A percentile compares a stretch with the other conserved stretches of the same genome.
Evolutionary conservation across 2,888 invertebrate genomes (phyloP).

Genomic region (Agrotis puta): DNA sequence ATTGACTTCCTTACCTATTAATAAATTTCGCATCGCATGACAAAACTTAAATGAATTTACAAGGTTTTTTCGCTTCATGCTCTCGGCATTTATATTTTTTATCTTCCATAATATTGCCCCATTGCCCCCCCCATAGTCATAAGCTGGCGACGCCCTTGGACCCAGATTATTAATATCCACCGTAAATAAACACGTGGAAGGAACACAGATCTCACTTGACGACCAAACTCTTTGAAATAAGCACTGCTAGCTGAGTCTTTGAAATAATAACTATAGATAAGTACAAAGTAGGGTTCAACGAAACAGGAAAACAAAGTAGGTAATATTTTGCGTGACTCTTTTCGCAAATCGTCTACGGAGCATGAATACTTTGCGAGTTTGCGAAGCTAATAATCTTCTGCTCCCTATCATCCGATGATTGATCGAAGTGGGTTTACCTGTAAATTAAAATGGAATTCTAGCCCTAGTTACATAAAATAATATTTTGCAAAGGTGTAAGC

Average conservation of each 20-base stretch:
- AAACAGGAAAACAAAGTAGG: constrained; percentile 33
- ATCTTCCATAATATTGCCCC: too few species aligned
- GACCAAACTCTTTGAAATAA: constrained; percentile 6
- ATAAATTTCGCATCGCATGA: too few species aligned
- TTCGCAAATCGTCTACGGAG: constrained; percentile 36
- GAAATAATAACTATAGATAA: constrained; percentile 24
- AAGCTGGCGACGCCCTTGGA: too few species aligned
- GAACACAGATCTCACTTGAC: constrained; percentile 12
- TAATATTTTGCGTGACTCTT: constrained; percentile 62
- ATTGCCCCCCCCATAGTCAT: too few species aligned
- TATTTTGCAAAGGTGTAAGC: not conserved
- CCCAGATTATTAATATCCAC: too few species aligned
- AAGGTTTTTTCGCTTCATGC: too few species aligned
- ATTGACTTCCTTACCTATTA: too few species aligned
- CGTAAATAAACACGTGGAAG: constrained; percentile 19
- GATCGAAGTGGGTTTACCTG: constrained; percentile 15
- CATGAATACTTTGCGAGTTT: constrained; percentile 34
- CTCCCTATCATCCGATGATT: constrained; percentile 30
- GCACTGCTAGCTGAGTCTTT: constrained; percentile 19
- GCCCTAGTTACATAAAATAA: not conserved
- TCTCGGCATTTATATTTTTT: too few species aligned
- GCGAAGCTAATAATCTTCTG: constrained; percentile 22
- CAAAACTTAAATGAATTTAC: too few species aligned
- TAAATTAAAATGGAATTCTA: constrained; percentile 23
- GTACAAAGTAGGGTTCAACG: not conserved